Evolutionary conservation across 2,797 vertebrate genomes (phyloP).

Genomic region (Arnoldichthys spilopterus): DNA sequence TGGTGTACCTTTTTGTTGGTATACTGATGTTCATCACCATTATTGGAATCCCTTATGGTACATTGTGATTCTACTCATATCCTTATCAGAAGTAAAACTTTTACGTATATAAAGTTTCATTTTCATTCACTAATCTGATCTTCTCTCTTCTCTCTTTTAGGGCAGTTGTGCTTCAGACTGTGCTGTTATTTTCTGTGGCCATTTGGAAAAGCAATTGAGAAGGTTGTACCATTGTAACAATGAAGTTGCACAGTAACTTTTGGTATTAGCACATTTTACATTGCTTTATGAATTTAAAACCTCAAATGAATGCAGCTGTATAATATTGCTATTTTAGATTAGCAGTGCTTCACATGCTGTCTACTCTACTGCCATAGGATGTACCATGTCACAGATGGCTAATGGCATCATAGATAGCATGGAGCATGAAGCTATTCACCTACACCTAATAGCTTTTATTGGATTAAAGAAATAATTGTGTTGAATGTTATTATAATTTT

Average conservation of each 20-base stretch:
- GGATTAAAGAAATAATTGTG: too few species aligned
- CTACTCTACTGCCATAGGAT: too few species aligned
- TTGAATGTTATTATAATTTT: too few species aligned
- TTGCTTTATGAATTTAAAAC: background rate
- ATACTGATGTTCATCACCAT: conserved; percentile 81
- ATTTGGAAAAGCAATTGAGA: conserved; percentile 82
- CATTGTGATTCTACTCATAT: background rate
- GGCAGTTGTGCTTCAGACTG: conserved; percentile 80
- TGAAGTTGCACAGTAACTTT: background rate
- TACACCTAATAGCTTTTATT: too few species aligned
- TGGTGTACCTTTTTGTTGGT: conserved; percentile 79
- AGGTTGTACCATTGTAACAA: conserved; percentile 59
- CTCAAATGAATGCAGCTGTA: background rate
- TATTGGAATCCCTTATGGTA: conserved; percentile 82
- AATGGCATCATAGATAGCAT: too few species aligned
- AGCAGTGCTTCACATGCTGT: too few species aligned
- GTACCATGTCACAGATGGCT: too few species aligned
- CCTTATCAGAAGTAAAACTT: background rate
- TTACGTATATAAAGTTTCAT: background rate
- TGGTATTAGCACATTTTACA: background rate
- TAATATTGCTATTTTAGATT: background rate
- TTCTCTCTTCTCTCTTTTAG: conserved; percentile 55
- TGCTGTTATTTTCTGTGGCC: conserved; percentile 86
- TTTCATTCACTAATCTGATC: background rate
- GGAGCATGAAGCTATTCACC: too few species aligned